phyloP scores from a whole-genome alignment of 1,140 invertebrate genomes.

The Atta colombica region DNA sequence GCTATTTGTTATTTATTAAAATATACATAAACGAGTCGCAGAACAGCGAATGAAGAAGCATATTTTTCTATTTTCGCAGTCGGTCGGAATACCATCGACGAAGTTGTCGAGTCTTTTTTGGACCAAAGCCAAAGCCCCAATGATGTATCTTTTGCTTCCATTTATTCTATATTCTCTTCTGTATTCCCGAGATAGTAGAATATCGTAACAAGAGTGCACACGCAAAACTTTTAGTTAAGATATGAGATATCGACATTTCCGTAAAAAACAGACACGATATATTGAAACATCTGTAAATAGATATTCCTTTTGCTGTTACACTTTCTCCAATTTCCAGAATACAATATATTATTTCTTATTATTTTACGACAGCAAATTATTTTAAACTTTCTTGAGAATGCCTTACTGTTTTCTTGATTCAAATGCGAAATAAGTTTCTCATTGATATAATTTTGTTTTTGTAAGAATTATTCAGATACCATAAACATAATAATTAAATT shows the following conservation, averaged over 20 bases:
- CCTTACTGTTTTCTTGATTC: not conserved
- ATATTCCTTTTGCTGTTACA: not conserved
- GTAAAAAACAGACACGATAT: constrained; percentile 8
- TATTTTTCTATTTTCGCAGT: constrained; percentile 40
- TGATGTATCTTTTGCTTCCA: constrained; percentile 41
- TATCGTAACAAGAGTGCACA: constrained; percentile 28
- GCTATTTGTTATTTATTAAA: constrained; percentile 44
- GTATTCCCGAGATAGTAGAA: constrained; percentile 33
- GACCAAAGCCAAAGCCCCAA: constrained; percentile 60
- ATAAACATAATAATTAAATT: not conserved
- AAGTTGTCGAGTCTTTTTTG: constrained; percentile 65
- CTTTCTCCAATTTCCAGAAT: not conserved
- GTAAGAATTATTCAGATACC: not conserved
- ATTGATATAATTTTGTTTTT: not conserved
- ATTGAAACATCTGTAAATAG: not conserved
- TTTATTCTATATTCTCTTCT: constrained; percentile 42
- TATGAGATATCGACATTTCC: constrained; percentile 49
- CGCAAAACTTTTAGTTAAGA: constrained; percentile 45
- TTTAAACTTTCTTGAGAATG: not conserved
- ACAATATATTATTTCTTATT: not conserved
- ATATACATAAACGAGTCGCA: constrained; percentile 11
- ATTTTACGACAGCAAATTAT: not conserved
- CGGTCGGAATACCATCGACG: constrained; percentile 14
- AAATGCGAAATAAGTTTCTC: not conserved
- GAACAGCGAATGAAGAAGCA: not conserved